Evolutionary conservation across 1,140 invertebrate species (phyloP).

Genomic region (Cydia fagiglandana): DNA sequence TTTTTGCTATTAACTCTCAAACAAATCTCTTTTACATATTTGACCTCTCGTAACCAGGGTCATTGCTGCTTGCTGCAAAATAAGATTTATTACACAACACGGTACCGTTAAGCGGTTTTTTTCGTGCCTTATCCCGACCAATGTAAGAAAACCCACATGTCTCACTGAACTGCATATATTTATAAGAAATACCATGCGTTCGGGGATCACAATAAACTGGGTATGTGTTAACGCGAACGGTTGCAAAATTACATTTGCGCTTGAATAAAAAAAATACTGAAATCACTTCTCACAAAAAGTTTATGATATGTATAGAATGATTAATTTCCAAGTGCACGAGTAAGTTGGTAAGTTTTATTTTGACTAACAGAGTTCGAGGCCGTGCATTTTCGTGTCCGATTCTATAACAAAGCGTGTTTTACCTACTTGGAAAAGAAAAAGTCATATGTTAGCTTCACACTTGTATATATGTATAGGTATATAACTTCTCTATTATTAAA

Average conservation of each 20-base stretch:
- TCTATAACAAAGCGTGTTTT: constrained; percentile 1
- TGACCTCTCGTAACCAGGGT: background rate
- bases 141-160: background rate
- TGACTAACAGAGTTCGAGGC: background rate
- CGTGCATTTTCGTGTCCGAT: background rate
- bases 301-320: background rate
- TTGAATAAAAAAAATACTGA: background rate
- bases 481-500: too few relatives aligned
- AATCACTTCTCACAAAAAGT: background rate
- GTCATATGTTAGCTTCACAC: background rate
- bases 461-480: background rate
- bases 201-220: background rate
- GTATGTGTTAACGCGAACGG: background rate
- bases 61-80: constrained; percentile 1
- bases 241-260: background rate
- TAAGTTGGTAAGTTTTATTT: background rate
- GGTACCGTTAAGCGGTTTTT: constrained; percentile 29
- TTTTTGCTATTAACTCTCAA: too few relatives aligned
- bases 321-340: background rate
- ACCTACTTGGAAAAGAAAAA: background rate
- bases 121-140: constrained; percentile 31
- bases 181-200: background rate
- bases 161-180: background rate
- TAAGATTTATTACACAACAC: constrained; percentile 25
- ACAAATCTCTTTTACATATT: background rate